Evolutionary conservation across 1,140 invertebrate species (phyloP).

Genomic region (Polypedilum vanderplanki): DNA sequence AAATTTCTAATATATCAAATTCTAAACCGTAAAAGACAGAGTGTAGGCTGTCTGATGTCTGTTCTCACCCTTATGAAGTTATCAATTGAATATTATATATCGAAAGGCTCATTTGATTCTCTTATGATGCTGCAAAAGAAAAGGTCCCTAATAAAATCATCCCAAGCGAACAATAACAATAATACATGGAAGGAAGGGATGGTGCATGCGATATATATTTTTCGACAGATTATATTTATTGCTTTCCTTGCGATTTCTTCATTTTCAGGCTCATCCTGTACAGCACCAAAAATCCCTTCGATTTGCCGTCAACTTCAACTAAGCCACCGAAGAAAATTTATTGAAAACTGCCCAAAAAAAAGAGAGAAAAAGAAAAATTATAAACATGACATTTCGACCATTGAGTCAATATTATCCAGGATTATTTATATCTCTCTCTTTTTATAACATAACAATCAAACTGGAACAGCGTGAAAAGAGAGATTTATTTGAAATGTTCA

Average conservation of each 20-base stretch:
- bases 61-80: not conserved
- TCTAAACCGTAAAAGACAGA: too few relatives aligned
- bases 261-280: not conserved
- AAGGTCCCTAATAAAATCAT: conserved; percentile 26
- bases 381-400: conserved; percentile 21
- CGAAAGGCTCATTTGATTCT: not conserved
- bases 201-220: not conserved
- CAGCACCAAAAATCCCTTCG: not conserved
- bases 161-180: conserved; percentile 26
- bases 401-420: not conserved
- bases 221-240: conserved; percentile 27
- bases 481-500: not conserved
- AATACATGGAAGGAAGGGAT: not conserved
- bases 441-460: conserved; percentile 9
- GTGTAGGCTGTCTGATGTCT: not conserved
- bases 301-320: too few relatives aligned
- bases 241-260: conserved; percentile 7
- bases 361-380: not conserved
- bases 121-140: not conserved
- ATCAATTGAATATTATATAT: conserved; percentile 28
- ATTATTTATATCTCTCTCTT: conserved; percentile 6
- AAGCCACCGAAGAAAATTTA: not conserved
- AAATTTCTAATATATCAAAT: not conserved
- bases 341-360: not conserved
- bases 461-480: not conserved